Evolutionary conservation across 2,113 vertebrate genomes (phyloP), one percentile per base, ranked within the genome.

Genomic region (Hoplias malabaricus): DNA sequence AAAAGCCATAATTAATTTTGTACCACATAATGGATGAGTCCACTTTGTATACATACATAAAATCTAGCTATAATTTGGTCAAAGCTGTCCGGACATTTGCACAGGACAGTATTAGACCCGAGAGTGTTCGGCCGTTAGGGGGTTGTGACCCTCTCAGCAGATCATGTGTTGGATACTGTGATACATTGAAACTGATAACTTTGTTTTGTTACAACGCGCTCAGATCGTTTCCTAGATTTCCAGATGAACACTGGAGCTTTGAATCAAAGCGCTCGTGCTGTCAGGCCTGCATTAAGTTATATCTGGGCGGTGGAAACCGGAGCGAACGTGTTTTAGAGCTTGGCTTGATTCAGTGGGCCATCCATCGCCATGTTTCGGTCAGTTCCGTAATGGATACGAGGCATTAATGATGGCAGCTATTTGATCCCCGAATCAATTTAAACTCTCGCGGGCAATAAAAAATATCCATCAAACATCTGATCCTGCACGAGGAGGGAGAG

Each of bases 381-480:
- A 61, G 69, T 84, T 90, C 89, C 89, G 90, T 89, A 87, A 90
- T 84, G 85, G 88, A 87, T 88, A 92, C 88, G 85, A 88, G 81
- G 86, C 87, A 79, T 78, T 86, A 87, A 84, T 70, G 78, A 79
- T 84, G 65, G 57, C 67, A 78, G 84, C 84, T 91, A 84, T 75
- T 82, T 82, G 83, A 84, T 84, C 82, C 75, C 73, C 63, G 76
- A 81, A 75, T 88, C 54, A 56, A 80, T 91, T 87, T 85, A 88
- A 73, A 85, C 73, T 69, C 73, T 69, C 84, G 82, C 68, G 77
- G 62, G 79, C 56, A 80, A 77, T 83, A 81, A 77, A 87, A 81
- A 83, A 86, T 79, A 83, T 84, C 84, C 56, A 85, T 89, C 84
- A 87, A 71, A 75, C 80, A 90, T 84, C 59, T 83, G 85, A 89